Percentiles rank a stretch among this genome's conserved stretches.
Conservation (phyloP, 1,140 invertebrate species). For the Patella vulgata region DNA sequence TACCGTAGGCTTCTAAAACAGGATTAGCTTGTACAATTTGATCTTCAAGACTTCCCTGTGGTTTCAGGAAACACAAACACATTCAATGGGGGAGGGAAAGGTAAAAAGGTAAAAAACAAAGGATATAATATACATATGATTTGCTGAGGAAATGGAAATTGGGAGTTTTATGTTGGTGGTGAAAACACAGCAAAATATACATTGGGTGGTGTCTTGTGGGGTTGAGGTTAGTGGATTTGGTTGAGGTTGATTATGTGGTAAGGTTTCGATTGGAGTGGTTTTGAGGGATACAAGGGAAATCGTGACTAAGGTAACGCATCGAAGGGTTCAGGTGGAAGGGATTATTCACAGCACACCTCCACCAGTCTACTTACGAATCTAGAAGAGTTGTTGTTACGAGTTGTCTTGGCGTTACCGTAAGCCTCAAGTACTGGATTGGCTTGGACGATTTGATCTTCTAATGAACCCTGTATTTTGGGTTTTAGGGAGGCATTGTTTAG, state of each 20-base stretch:
- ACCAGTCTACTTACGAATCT: conserved; percentile 68
- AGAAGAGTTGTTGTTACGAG: conserved; percentile 75
- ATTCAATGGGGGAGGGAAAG: neutral
- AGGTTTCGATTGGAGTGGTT: too few species aligned
- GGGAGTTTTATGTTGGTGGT: too few species aligned
- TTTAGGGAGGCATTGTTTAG: too few species aligned
- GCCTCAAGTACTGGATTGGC: conserved; percentile 72
- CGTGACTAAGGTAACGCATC: too few species aligned
- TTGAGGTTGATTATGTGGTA: too few species aligned
- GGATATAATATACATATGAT: too few species aligned
- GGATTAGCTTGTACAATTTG: conserved; percentile 99
- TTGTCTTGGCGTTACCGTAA: conserved; percentile 74
- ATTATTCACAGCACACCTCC: neutral
- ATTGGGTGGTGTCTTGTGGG: too few species aligned
- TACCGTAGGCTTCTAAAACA: conserved; percentile 99
- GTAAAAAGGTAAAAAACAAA: conserved; percentile 19
- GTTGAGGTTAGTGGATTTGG: too few species aligned
- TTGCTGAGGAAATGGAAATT: too few species aligned
- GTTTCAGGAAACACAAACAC: neutral
- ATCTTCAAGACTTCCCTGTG: conserved; percentile 76
- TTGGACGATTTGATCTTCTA: conserved; percentile 76
- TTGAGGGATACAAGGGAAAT: neutral
- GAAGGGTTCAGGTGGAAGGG: neutral
- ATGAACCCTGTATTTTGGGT: conserved; percentile 54
- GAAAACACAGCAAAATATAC: too few species aligned